Base-by-base conservation (phyloP, 2,888 invertebrate species). In the Nomada ruficornis region DNA sequence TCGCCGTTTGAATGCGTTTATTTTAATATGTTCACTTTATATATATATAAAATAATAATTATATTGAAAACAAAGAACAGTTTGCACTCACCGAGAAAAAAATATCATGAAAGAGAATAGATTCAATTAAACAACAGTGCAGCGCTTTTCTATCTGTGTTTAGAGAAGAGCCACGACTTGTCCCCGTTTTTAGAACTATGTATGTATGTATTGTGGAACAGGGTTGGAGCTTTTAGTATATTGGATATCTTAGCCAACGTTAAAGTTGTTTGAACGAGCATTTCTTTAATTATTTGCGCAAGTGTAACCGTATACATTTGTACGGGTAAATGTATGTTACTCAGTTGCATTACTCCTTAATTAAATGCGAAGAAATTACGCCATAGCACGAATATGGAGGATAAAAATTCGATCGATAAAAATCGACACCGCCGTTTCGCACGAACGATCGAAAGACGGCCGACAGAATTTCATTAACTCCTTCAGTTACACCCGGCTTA, bases 391-490 rank as follows among this genome's bases (percentile, higher is more conserved):
- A 52, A 11, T 10, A 18, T 18, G 1, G 18, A 47, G 29, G n/a
- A 36, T 18, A 18, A 29, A 7, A 29, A 29, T 50, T 50, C 50
- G 52, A 47, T 18, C 13, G 54, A n/a, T n/a, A 50, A 52, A 18
- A 63, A 47, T 52, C 23, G 50, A 42, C 3, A 55, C 26, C 13
- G 20, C 11, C 26, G n/a, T 67, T 67, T 67, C 55, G 55, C 36
- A 18, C 36, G 50, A 29, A 29, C 20, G 50, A 62, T 23, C 44
- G 52, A 52, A 57, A 29, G 52, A 57, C 47, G 20, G 44, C 50
- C 55, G 55, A 50, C 54, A 52, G 69, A 64, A 72, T 80, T 80
- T 80, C 72, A 80, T 73, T 50, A 69, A 64, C 62, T 47, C n/a
- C 59, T 71, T 81, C 74, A 18, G 67, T 74, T 70, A 75, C 74